Conservation (phyloP, 2,113 vertebrate genomes). For the Hucho hucho region DNA sequence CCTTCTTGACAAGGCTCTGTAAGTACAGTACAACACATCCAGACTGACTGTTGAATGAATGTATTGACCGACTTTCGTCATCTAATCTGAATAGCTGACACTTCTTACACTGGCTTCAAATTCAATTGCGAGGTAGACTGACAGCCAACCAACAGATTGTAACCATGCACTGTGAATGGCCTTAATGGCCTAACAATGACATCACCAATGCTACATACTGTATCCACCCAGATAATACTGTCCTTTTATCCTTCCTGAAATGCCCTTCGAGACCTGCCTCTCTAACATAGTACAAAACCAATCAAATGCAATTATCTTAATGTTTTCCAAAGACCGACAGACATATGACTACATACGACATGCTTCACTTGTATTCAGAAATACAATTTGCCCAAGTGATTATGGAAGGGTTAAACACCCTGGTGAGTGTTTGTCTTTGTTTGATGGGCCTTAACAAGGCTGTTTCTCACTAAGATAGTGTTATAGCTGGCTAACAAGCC, state of each 20-base stretch:
- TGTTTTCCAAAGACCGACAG: not conserved
- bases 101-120: not conserved
- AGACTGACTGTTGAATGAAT: too few relatives aligned
- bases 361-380: not conserved
- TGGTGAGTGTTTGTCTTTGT: not conserved
- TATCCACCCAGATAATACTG: not conserved
- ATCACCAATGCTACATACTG: too few relatives aligned
- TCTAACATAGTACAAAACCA: not conserved
- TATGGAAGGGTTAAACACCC: not conserved
- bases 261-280: not conserved
- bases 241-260: not conserved
- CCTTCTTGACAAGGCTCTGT: conserved; percentile 88
- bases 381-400: not conserved
- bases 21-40: conserved; percentile 52
- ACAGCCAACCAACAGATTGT: not conserved
- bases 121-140: not conserved
- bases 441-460: conserved; percentile 3
- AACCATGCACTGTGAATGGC: not conserved
- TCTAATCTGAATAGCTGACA: not conserved
- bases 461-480: not conserved
- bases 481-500: not conserved
- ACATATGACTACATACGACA: not conserved
- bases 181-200: not conserved
- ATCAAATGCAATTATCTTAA: not conserved
- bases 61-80: not conserved